Evolutionary conservation across 2,113 vertebrate species (phyloP), one percentile per base, ranked within the genome.

Genomic region (Arothron firmamentum): DNA sequence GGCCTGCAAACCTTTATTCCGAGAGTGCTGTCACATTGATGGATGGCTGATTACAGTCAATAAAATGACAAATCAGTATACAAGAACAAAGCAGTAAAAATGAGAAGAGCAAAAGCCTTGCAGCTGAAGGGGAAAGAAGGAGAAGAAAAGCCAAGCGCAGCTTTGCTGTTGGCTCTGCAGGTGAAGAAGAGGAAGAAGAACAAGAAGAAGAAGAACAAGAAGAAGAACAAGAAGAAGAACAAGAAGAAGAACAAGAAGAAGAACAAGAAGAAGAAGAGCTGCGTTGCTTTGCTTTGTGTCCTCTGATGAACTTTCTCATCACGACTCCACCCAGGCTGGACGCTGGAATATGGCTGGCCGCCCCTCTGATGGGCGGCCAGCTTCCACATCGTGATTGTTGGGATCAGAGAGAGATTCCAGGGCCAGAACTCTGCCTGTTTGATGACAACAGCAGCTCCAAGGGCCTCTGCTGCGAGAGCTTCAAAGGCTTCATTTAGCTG

Each of bases 11-110:
- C 90, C 89, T 88, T 90, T 90, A 90, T 84, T 94, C 92, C 92
- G 86, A 88, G 53, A 79, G 86, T 49, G 52, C 81, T 95, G 93
- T 92, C 92, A 93, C 81, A 90, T 91, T 94, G 92, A 95, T 90
- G 93, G 92, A 95, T 93, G 80, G 87, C 72, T 92, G 77, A 90
- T 90, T 88, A 88, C 87, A 90, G 87, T 87, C 86, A 88, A 83
- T 83, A 83, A 89, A 87, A 90, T 90, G 80, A 85, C 87, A 88
- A 38, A 90, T 90, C 87, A 78, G 80, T 85, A 84, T 80, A 85
- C 77, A 78, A 72, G 63, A 73, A 72, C 65, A 74, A 81, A 71
- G 50, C 73, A 70, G 76, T 56, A 21, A 65, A 59, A 66, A 70
- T 54, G 20, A 34, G 19, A 10, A 52, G 21, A 51, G 49, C 31